phyloP scores from a whole-genome alignment of 2,888 invertebrate genomes.

The Athalia circularis region DNA sequence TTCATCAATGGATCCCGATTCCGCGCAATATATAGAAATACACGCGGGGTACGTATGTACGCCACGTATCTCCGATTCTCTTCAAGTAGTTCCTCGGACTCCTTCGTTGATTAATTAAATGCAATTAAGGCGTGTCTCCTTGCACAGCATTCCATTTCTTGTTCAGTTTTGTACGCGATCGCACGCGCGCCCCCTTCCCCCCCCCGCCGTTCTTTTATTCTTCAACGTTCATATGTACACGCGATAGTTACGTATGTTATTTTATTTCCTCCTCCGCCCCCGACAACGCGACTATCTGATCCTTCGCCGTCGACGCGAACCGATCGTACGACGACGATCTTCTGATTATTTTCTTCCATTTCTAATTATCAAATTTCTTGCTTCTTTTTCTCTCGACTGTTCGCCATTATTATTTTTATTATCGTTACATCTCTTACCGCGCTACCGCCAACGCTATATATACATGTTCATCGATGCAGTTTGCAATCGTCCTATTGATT shows the following conservation, averaged over 20 bases:
- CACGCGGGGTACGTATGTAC: background rate
- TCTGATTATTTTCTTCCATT: too few species aligned
- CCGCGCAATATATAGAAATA: background rate
- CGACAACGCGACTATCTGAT: background rate
- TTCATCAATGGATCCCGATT: slow-evolving; percentile 42
- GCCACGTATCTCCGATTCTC: too few species aligned
- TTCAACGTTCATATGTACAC: background rate
- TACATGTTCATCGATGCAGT: background rate
- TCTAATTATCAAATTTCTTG: too few species aligned
- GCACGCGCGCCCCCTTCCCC: slow-evolving; percentile 8
- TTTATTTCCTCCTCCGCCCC: slow-evolving; percentile 18
- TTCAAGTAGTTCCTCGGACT: slow-evolving; percentile 1
- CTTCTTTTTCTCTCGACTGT: too few species aligned
- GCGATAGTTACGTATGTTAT: background rate
- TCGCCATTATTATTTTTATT: too few species aligned
- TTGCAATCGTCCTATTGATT: slow-evolving; percentile 14
- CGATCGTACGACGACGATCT: background rate
- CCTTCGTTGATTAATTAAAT: slow-evolving; percentile 41
- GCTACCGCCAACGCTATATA: background rate
- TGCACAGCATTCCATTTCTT: slow-evolving; percentile 37
- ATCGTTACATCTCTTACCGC: background rate
- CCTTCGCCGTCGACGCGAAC: background rate
- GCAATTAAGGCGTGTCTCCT: slow-evolving; percentile 44
- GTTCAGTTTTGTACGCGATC: background rate
- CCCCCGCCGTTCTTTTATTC: background rate